These are phyloP conservation scores for Chaunax sp. DNA, from an alignment of 2,797 vertebrate species.

Conservation along the genomic window DNA sequence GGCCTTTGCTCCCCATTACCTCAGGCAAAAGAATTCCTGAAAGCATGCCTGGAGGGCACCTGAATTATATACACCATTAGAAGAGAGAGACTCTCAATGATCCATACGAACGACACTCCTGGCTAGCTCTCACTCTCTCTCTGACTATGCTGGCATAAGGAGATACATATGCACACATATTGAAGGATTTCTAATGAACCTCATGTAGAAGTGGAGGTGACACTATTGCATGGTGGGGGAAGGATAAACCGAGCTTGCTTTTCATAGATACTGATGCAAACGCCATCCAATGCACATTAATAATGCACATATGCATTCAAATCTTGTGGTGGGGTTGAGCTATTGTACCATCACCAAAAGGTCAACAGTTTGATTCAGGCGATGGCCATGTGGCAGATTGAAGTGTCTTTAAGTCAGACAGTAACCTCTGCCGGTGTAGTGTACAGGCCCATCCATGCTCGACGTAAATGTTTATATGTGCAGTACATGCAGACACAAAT, in stretches of 20 bases:
- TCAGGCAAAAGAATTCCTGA: constrained; percentile 99
- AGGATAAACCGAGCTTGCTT: constrained; percentile 49
- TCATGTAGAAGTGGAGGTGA: constrained; percentile 60
- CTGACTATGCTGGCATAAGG: constrained; percentile 67
- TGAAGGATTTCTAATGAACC: constrained; percentile 87
- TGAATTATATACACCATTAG: constrained; percentile 99
- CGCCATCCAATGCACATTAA: constrained; percentile 44
- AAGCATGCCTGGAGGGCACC: constrained; percentile 99
- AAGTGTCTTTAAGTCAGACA: constrained; percentile 14
- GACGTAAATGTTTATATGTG: neutral
- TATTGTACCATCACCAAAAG: constrained; percentile 21
- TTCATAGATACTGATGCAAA: constrained; percentile 52
- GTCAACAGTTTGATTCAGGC: constrained; percentile 18
- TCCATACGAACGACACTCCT: constrained; percentile 91
- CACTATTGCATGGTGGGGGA: constrained; percentile 35
- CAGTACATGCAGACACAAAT: neutral
- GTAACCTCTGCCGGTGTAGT: neutral
- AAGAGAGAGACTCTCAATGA: constrained; percentile 92
- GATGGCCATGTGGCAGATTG: neutral
- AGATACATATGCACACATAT: constrained; percentile 93
- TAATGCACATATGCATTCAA: constrained; percentile 51
- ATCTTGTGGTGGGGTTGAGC: constrained; percentile 12
- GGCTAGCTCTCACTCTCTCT: constrained; percentile 51
- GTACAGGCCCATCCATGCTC: too few species aligned
- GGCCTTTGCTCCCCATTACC: constrained; percentile 99